Evolutionary conservation across 2,888 invertebrate genomes (phyloP), one percentile per base, ranked within the genome.

Genomic region (Amphipoea oculea): DNA sequence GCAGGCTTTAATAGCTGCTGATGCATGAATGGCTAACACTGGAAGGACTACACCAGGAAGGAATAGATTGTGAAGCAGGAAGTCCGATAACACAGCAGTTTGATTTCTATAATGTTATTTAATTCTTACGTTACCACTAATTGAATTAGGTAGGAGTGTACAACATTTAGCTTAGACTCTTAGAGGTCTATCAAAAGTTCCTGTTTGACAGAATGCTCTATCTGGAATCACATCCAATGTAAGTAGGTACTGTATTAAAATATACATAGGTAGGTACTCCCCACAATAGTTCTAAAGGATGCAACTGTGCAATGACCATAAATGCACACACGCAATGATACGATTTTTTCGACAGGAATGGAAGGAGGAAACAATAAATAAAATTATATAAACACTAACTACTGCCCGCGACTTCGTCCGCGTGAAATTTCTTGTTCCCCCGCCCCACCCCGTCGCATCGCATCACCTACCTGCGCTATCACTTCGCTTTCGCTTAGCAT

Each of bases 111-210:
- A 83, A 88, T 84, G 89, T 86, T 90, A 90, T 87, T 90, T 91
- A 91, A 93, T 94, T 90, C 89, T 85, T 89, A 87, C 88, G 88
- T 84, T 86, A 79, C 79, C 65, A 74, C 79, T 96, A 96, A 96
- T 96, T 95, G 94, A 95, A 96, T 96, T 96, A 96, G 86, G 60
- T 85, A 92, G 96, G 89, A 85, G 91, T 91, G 40, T n/a, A n/a
- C n/a, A 82, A 81, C 80, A 69, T 54, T 72, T 40, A n/a, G 36
- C 11, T 7, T 45, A 23, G 1, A 29, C 29, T 29, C 29, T 29
- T 17, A 36, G 0, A n/a, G 7, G 29, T 72, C 42, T 20, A 45
- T 23, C 2, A 65, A 42, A 14, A n/a, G 17, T 57, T n/a, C 57
- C 29, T 73, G n/a, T 36, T 23, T 29, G 29, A 12, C 5, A 48